Conservation (phyloP, 23 tunicate genomes). For the Ciona savignyi region DNA sequence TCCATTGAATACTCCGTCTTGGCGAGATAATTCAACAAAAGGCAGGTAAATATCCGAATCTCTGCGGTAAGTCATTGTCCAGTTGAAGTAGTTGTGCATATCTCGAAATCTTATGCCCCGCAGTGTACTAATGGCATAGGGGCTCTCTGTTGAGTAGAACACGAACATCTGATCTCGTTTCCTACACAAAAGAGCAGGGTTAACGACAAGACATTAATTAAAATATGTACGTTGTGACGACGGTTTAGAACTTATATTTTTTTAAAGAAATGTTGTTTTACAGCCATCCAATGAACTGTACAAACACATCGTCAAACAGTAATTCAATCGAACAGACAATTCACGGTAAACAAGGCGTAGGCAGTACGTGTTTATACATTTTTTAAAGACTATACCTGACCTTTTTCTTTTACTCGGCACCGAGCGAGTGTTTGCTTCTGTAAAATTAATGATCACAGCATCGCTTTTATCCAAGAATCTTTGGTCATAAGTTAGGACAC, state of each 20-base stretch:
- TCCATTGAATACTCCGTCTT: background rate
- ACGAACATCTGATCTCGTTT: background rate
- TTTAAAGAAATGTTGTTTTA: no score
- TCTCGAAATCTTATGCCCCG: background rate
- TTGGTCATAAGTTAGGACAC: background rate
- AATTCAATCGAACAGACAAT: no score
- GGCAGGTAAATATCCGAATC: background rate
- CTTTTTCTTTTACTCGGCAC: background rate
- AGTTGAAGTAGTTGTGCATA: background rate
- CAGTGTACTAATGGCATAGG: background rate
- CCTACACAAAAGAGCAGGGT: background rate
- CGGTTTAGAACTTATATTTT: no score
- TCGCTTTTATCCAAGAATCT: background rate
- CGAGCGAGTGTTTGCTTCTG: background rate
- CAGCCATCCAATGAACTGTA: no score
- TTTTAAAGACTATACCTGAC: no score
- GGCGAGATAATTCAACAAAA: background rate
- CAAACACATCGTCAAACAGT: no score
- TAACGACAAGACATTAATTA: no score
- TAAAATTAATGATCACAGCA: background rate
- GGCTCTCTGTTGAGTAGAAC: background rate
- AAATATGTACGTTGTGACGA: no score
- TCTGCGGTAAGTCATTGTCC: background rate
- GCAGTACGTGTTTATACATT: no score
- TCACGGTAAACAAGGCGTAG: no score